Percentiles rank a stretch among this genome's conserved stretches.
Conservation (phyloP, 2,113 vertebrate genomes). For the Platysteira castanea region DNA sequence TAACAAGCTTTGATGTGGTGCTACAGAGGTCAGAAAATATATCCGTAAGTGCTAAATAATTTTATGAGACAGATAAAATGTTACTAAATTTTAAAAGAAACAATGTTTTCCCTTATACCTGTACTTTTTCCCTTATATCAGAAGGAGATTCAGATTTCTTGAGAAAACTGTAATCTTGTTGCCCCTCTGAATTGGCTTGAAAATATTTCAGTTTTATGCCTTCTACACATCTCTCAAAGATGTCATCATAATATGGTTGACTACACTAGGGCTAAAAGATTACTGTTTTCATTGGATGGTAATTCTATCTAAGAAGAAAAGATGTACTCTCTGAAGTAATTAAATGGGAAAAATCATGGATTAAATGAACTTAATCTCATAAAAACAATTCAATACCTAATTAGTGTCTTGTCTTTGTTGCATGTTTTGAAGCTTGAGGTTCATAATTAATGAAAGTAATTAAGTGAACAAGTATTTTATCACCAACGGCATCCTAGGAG, state of each 20-base stretch:
- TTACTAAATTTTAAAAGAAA: background rate
- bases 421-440: background rate
- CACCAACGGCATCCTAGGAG: background rate
- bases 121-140: background rate
- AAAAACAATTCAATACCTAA: background rate
- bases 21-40: background rate
- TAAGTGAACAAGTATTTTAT: constrained; percentile 41
- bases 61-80: background rate
- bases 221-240: background rate
- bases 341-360: background rate
- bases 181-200: background rate
- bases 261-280: background rate
- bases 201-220: background rate
- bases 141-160: background rate
- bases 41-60: background rate
- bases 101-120: background rate
- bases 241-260: background rate
- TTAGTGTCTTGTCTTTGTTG: constrained; percentile 8
- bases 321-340: background rate
- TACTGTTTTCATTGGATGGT: background rate
- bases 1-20: background rate
- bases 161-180: background rate
- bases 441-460: constrained; percentile 46
- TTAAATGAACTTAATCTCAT: background rate
- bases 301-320: background rate